A percentile compares a stretch with the other conserved stretches of the same genome.
phyloP scores from a whole-genome alignment of 2,797 vertebrate species.

The Botia kubotai region DNA sequence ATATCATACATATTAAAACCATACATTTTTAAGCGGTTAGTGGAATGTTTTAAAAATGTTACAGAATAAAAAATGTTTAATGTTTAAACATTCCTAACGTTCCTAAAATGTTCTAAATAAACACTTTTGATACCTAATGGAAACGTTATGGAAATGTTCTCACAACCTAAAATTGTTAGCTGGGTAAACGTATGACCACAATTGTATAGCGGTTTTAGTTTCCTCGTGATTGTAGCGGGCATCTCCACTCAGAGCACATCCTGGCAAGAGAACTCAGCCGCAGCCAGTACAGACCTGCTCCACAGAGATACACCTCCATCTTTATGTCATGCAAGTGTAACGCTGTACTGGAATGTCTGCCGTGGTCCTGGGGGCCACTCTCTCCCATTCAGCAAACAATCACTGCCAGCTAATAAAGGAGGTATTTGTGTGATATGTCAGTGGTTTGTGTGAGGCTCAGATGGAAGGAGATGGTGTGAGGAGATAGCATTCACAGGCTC shows the following conservation, averaged over 20 bases:
- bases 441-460: constrained; percentile 84
- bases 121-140: too few species aligned
- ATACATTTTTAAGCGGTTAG: too few species aligned
- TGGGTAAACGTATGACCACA: too few species aligned
- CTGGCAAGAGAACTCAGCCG: neutral
- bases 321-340: constrained; percentile 77
- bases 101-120: too few species aligned
- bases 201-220: neutral
- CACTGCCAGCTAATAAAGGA: constrained; percentile 91
- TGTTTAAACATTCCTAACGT: too few species aligned
- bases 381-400: constrained; percentile 84
- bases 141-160: too few species aligned
- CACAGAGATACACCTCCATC: constrained; percentile 74
- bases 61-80: too few species aligned
- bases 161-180: too few species aligned
- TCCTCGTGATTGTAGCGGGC: neutral
- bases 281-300: constrained; percentile 54
- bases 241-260: constrained; percentile 25
- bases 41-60: too few species aligned
- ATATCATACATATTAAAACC: too few species aligned
- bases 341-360: constrained; percentile 81
- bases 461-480: constrained; percentile 88
- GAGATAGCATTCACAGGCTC: constrained; percentile 83
- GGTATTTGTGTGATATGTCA: constrained; percentile 90
- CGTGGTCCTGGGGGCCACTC: constrained; percentile 79